phyloP scores from a whole-genome alignment of 2,113 vertebrate species.

The Cisticola juncidis region DNA sequence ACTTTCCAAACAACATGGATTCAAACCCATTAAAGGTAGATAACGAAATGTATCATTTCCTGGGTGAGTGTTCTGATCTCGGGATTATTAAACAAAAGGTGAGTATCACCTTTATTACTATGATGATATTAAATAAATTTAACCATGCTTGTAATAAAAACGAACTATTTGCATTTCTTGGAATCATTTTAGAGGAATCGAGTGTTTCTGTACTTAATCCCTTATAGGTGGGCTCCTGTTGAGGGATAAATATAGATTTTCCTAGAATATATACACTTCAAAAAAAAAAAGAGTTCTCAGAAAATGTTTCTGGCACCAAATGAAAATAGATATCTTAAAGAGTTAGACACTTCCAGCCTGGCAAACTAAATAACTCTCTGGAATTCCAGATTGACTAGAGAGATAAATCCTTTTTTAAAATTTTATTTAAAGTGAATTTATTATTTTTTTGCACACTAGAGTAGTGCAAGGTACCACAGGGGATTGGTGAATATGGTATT shows the following conservation, averaged over 20 bases:
- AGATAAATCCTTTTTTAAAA: background rate
- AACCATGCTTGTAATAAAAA: background rate
- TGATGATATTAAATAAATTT: background rate
- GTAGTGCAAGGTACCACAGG: background rate
- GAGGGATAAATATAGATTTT: background rate
- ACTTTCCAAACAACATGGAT: background rate
- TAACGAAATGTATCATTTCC: background rate
- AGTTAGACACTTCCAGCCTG: background rate
- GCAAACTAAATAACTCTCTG: background rate
- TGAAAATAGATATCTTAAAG: background rate
- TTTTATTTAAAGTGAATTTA: background rate
- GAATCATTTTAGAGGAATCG: background rate
- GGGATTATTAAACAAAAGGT: background rate
- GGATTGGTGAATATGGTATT: rapidly evolving
- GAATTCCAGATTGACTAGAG: background rate
- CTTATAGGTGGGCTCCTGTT: background rate
- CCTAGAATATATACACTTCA: background rate
- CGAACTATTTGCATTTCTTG: background rate
- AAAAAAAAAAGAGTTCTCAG: background rate
- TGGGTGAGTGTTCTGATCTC: rapidly evolving
- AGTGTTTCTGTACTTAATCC: background rate
- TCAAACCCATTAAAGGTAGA: background rate
- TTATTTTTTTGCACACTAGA: background rate
- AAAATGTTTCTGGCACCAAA: background rate
- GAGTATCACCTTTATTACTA: background rate